Evolutionary conservation across 2,113 vertebrate species (phyloP).

Genomic region (Cynocephalus volans): DNA sequence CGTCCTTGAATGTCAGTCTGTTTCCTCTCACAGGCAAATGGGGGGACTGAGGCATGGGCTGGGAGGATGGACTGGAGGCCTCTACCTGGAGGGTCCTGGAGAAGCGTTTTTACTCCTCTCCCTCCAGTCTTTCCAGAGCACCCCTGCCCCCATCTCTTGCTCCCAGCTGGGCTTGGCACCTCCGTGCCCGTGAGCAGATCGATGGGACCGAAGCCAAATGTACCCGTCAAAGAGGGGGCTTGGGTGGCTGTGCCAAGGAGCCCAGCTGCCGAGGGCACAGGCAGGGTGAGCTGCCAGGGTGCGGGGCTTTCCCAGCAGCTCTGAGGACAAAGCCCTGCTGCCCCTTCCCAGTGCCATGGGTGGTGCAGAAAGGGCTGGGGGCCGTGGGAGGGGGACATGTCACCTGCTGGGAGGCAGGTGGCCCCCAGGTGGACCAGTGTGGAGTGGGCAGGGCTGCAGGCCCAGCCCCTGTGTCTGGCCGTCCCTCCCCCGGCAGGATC

Average conservation of each 20-base stretch:
- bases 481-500: not conserved
- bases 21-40: not conserved
- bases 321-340: not conserved
- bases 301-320: not conserved
- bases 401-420: not conserved
- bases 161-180: not conserved
- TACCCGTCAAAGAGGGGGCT: not conserved
- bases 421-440: not conserved
- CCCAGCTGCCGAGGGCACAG: conserved; percentile 22
- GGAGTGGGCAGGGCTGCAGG: too few relatives aligned
- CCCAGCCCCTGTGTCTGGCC: not conserved
- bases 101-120: not conserved
- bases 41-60: not conserved
- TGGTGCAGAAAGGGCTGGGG: not conserved
- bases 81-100: not conserved
- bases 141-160: not conserved
- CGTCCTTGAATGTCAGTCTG: not conserved
- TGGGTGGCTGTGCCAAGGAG: not conserved
- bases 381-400: not conserved
- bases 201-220: conserved; percentile 68
- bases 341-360: not conserved
- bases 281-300: not conserved
- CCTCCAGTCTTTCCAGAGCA: not conserved
- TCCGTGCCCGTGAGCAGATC: not conserved
- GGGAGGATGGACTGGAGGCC: not conserved